Base-by-base conservation (phyloP, 2,888 invertebrate species). In the Pyrochroa serraticornis region DNA sequence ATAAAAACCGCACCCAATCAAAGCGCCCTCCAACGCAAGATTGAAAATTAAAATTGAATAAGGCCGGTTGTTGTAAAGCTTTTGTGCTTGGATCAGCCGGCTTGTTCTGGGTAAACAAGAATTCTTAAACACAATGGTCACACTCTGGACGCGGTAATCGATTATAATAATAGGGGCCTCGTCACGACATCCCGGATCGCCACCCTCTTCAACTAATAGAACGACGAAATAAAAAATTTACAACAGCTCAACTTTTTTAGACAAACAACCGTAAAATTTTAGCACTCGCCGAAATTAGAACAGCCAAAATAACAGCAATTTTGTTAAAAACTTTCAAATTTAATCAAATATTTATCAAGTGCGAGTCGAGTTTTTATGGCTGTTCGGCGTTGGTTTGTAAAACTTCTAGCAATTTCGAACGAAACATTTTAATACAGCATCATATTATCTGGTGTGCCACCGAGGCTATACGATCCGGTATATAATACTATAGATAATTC, bases 31-130 rank as follows among this genome's bases (percentile, higher is more conserved):
- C 49, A 50, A 41, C 49, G 34, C 44, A 45, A 54, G 59, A 59
- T 59, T 59, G 59, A 54, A 54, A 59, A 54, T 59, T 59, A 59
- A 54, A 59, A 50, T 59, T 59, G 54, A 59, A 59, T 54, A 46
- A 49, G 32, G 36, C 50, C 41, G 49, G 42, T 12, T 55, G 43
- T 43, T 44, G 55, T 37, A 37, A 44, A 10, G 44, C 50, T 31
- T 30, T 41, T 48, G 36, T 55, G 37, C 30, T 48, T 36, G 33
- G 9, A 33, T 36, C 43, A 30, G 32, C 44, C 44, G 52, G 52
- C 43, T 42, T 50, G 43, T 39, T 49, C 41, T 41, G 42, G 10
- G 42, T 50, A 50, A 50, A 50, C 33, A 50, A n/a, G 50, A 22
- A 50, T 50, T 43, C 12, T 32, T 22, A 33, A 50, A 43, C 14